These are phyloP conservation scores for Scomber japonicus DNA, from an alignment of 2,113 vertebrate genomes.

Conservation along the genomic window DNA sequence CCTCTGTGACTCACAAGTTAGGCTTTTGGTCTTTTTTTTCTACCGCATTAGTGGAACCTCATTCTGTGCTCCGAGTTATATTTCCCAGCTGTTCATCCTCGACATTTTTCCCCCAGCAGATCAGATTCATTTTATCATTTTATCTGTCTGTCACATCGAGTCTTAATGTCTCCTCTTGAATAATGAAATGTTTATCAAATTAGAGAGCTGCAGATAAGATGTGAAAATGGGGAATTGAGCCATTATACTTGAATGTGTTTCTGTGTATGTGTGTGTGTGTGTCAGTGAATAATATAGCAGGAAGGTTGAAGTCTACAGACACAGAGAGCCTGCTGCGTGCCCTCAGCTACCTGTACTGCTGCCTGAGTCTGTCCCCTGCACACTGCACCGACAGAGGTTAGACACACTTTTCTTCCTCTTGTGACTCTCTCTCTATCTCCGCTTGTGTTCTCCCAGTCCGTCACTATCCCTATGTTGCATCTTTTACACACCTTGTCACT, in stretches of 20 bases:
- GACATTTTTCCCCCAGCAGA: conserved; percentile 19
- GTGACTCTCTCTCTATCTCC: not conserved
- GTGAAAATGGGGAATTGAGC: not conserved
- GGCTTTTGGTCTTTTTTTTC: conserved; percentile 1
- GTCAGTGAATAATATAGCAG: conserved; percentile 92
- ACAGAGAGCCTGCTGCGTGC: conserved; percentile 89
- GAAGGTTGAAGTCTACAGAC: conserved; percentile 83
- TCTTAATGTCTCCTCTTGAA: not conserved
- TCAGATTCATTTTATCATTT: conserved; percentile 35
- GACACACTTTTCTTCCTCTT: conserved; percentile 14
- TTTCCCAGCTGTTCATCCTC: conserved; percentile 23
- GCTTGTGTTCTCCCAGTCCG: not conserved
- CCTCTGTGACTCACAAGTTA: conserved; percentile 7
- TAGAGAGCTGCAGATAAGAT: conserved; percentile 15
- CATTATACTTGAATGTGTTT: conserved; percentile 17
- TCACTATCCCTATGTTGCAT: not conserved
- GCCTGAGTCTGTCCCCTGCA: conserved; percentile 86
- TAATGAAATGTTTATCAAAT: conserved; percentile 20
- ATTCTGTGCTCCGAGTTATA: conserved; percentile 11
- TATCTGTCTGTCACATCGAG: conserved; percentile 3
- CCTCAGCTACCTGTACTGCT: conserved; percentile 93
- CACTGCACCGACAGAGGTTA: conserved; percentile 91
- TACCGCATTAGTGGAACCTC: not conserved
- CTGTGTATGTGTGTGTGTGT: conserved; percentile 53
- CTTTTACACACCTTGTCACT: conserved; percentile 4